Base-by-base conservation (phyloP, 2,113 vertebrate species). In the Psilopogon haemacephalus region DNA sequence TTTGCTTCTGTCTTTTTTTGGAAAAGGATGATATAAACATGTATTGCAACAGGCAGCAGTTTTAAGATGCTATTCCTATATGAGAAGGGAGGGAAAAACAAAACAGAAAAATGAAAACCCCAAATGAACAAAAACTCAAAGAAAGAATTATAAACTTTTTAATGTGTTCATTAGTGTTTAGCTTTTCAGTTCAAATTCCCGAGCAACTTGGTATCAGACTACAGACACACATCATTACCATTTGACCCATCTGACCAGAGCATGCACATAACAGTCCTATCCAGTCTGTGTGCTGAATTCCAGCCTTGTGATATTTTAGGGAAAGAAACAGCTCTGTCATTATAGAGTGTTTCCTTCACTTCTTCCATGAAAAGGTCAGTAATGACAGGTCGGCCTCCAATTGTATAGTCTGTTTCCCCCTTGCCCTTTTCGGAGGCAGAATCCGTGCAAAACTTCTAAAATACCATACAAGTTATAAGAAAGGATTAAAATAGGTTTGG, bases 291-390 rank as follows among this genome's bases (percentile, higher is more conserved):
- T 76, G 55, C 76, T 85, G 28, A 72, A 75, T 95, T 94, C 52
- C 27, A 90, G 33, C 12, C 70, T 56, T 84, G 23, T 52, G 73
- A 44, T 93, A 80, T 83, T 94, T 88, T 76, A 63, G 46, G 79
- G 42, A 77, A 86, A 94, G 87, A 91, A 96, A 90, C 75, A 71
- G 58, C 33, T 91, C 83, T 72, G 78, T 89, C 74, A 89, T 94
- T 94, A 93, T 9, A 94, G 77, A 93, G 38, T 80, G 76, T 95
- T 97, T 91, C 86, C 84, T 94, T 90, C 80, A 94, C 59, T 91
- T 96, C 85, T 88, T 94, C 75, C 52, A 37, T 86, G 90, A 91
- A 97, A 97, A 97, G 94, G 90, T 97, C 94, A 96, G 32, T 79
- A 83, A 76, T 92, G 86, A 96, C 81, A 96, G 48, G 68, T 81